Percentiles rank a stretch among this genome's conserved stretches.
Conservation (phyloP, 92 coral and sea anemone genomes). For the Micromussa lordhowensis region DNA sequence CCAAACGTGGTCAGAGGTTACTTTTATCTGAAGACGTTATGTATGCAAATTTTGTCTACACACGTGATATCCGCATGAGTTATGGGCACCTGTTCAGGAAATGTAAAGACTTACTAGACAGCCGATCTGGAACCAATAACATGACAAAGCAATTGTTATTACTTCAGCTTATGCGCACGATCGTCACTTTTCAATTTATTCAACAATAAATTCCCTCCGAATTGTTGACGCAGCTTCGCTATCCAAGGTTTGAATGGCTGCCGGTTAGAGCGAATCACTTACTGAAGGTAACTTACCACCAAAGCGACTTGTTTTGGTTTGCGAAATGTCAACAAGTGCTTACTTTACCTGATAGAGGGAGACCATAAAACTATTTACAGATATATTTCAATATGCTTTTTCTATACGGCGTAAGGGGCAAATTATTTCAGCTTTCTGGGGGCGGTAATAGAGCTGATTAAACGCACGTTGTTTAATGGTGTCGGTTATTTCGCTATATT, state of each 20-base stretch:
- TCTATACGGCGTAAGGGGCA: not conserved
- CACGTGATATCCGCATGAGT: not conserved
- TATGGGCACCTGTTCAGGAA: conserved; percentile 12
- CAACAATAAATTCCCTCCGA: no score
- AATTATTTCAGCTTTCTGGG: not conserved
- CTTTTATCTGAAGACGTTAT: not conserved
- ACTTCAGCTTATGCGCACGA: not conserved
- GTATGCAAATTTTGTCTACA: conserved; percentile 16
- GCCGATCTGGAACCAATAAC: not conserved
- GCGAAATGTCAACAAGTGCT: not conserved
- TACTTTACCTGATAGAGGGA: not conserved
- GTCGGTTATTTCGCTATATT: not conserved
- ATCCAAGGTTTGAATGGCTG: not conserved
- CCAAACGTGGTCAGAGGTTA: not conserved
- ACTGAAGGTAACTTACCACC: not conserved
- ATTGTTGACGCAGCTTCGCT: conserved; percentile 1
- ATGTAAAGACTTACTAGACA: not conserved
- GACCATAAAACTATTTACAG: not conserved
- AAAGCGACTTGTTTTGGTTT: not conserved
- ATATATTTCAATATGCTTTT: not conserved
- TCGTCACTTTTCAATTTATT: not conserved
- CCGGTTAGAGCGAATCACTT: not conserved
- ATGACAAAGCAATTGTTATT: not conserved
- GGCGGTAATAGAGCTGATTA: not conserved
- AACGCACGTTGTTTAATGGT: not conserved